Evolutionary conservation across 2,113 vertebrate species (phyloP).

Genomic region (rat (Rattus norvegicus)): DNA sequence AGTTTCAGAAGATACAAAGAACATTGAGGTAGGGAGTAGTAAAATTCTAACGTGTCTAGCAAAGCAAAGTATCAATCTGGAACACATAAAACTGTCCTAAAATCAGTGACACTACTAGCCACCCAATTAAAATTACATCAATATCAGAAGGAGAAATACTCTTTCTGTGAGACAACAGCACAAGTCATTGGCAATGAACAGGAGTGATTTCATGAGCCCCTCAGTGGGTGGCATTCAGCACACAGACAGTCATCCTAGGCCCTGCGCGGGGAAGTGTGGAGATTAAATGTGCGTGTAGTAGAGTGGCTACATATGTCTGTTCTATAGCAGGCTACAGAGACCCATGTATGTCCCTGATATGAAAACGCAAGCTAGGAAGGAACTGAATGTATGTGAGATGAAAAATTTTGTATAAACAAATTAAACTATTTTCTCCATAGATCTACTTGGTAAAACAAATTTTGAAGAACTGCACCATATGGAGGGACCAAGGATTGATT

Average conservation of each 20-base stretch:
- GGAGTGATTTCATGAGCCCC: not conserved
- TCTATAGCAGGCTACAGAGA: not conserved
- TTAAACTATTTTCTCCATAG: not conserved
- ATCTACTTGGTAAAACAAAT: not conserved
- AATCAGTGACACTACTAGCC: not conserved
- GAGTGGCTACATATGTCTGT: not conserved
- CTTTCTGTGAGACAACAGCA: not conserved
- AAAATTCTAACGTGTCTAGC: not conserved
- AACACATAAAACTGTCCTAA: not conserved
- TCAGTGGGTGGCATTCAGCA: not conserved
- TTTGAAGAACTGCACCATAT: not conserved
- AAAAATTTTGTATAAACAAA: not conserved
- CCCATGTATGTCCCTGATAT: not conserved
- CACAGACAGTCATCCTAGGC: not conserved
- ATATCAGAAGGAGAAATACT: not conserved
- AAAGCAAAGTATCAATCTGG: slow-evolving; percentile 11
- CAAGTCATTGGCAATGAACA: not conserved
- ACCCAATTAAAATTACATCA: not conserved
- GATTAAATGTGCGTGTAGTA: not conserved
- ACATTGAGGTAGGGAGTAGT: not conserved
- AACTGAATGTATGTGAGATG: not conserved
- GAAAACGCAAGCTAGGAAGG: not conserved
- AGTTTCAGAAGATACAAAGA: slow-evolving; percentile 31
- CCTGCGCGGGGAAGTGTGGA: not conserved
- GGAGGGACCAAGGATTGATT: not conserved